These are phyloP conservation scores for Rutpela maculata DNA, from an alignment of 2,888 invertebrate genomes.

Conservation along the genomic window DNA sequence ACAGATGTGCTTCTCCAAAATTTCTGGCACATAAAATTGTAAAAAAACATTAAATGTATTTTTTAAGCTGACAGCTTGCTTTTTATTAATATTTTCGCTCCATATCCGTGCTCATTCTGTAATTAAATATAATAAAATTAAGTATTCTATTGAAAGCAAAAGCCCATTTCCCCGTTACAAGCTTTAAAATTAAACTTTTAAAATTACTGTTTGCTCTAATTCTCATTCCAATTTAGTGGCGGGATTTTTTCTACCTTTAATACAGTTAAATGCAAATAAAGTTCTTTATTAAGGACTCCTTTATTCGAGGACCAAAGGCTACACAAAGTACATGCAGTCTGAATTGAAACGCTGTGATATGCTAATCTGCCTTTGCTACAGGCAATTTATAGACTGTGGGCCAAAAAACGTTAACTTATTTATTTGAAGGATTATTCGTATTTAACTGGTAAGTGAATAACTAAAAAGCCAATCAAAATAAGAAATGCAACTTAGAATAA, in stretches of 20 bases:
- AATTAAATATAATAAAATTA: slow-evolving; percentile 24
- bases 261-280: slow-evolving; percentile 65
- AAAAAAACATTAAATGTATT: too few species aligned
- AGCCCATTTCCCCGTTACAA: not conserved
- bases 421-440: not conserved
- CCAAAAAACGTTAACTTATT: not conserved
- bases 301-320: slow-evolving; percentile 44
- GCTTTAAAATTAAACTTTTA: slow-evolving; percentile 40
- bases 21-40: too few species aligned
- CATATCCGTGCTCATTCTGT: not conserved
- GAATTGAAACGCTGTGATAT: slow-evolving; percentile 60
- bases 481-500: too few species aligned
- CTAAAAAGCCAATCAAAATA: not conserved
- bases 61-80: too few species aligned
- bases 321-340: slow-evolving; percentile 44
- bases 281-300: slow-evolving; percentile 60
- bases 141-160: slow-evolving; percentile 5
- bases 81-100: too few species aligned
- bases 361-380: slow-evolving; percentile 64
- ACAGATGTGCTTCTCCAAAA: too few species aligned
- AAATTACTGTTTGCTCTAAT: slow-evolving; percentile 48
- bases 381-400: not conserved
- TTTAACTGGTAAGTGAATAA: not conserved
- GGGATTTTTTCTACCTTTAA: slow-evolving; percentile 50
- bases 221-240: slow-evolving; percentile 51